Evolutionary conservation across 2,888 invertebrate species (phyloP), one percentile per base, ranked within the genome.

Genomic region (Phyto melanocephala): DNA sequence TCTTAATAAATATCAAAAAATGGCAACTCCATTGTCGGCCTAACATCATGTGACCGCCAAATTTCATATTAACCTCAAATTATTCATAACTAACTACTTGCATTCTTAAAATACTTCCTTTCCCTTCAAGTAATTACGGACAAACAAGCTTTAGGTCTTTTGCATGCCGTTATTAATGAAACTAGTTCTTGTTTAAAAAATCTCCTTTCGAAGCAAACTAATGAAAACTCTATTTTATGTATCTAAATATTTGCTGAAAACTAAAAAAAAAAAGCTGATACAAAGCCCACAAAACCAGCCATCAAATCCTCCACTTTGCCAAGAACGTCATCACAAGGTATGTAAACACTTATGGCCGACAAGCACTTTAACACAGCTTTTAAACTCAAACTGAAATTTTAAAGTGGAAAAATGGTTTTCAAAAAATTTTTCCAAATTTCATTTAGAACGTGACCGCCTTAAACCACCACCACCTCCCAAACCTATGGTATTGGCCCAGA

Each of bases 221-320:
- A 80, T 76, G 28, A 72, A 54, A 70, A 65, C 47, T 83, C 11
- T 80, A 47, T 83, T 80, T 72, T 72, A 65, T 71, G 50, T 75
- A 68, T 74, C 47, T 28, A 42, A 72, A 72, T 45, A 76, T 63
- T 80, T 76, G 63, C 63, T 50, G 5, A 37, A 67, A 63, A 17
- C 13, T 3, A 20, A 15, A 67, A 56, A 74, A 50, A 15, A 56
- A 86, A 93, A 96, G 96, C 96, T 94, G 97, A 97, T 93, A 94
- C 96, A 93, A 97, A 97, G 93, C 97, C 97, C 91, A 95, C 97
- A 92, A 98, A 97, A 94, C 97, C 97, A 92, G 97, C 97, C 92
- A 97, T 98, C 93, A 98, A 97, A 94, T 97, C 97, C 91, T 97
- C 97, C 89, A 97, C 97, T 91, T 95, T 97, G 92, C 97, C 97